Base-by-base conservation (phyloP, 2,113 vertebrate species). In the Struthidea cinerea region DNA sequence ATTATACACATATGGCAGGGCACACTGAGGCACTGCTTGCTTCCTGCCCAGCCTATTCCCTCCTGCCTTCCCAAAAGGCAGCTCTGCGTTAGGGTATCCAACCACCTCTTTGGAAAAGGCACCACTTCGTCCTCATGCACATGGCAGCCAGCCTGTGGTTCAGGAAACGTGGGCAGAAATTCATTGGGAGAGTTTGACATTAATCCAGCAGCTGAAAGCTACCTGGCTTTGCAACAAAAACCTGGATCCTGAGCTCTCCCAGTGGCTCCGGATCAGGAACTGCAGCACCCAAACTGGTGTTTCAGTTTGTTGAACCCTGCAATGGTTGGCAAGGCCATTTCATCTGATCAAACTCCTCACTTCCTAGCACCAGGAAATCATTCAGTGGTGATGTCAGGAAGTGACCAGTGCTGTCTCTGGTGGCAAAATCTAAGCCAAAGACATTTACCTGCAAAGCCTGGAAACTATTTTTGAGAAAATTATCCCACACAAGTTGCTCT, bases 21-120 rank as follows among this genome's bases (percentile, higher is more conserved):
- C 83, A 88, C 81, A 44, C 71, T 9, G 52, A 74, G 93, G 94
- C 61, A 85, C 46, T 30, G 44, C 87, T 35, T 73, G 60, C 70
- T 84, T 91, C 84, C 94, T 49, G 68, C 84, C 68, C 56, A 60
- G 57, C 20, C 85, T 28, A 16, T 32, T 71, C 61, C 77, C 65
- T 71, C 26, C 64, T 86, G 64, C 60, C 80, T 59, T 26, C 87
- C 90, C 86, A 28, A 81, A 69, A 67, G 39, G 59, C 71, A 39
- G 46, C 10, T 89, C 71, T 69, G 69, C 28, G 10, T 35, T 2
- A 27, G 61, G 11, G 35, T 32, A 55, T 61, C 64, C 41, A 47
- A 46, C 16, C 7, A 3, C 6, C 39, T 49, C 74, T 42, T 18
- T 30, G 65, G 39, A 57, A 77, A 50, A 79, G 46, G 41, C 53